These are phyloP conservation scores for Forbesichthys agassizii DNA, from an alignment of 2,113 vertebrate genomes.

Conservation along the genomic window DNA sequence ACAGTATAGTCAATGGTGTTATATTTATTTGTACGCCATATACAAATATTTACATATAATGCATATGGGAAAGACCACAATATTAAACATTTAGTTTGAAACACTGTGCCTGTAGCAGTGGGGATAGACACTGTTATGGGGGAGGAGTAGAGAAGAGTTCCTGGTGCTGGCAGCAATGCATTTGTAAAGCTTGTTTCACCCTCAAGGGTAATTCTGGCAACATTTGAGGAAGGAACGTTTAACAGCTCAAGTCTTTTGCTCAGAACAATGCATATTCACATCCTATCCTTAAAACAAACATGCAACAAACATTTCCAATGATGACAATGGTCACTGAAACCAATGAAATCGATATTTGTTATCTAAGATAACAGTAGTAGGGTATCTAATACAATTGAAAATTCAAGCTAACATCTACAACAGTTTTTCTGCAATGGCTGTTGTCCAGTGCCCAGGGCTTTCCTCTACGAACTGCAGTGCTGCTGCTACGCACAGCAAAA, in stretches of 20 bases:
- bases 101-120: too few species aligned
- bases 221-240: too few species aligned
- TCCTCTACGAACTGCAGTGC: conserved; percentile 26
- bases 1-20: not conserved
- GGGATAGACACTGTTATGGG: too few species aligned
- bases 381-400: conserved; percentile 11
- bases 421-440: conserved; percentile 34
- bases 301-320: not conserved
- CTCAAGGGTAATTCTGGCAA: too few species aligned
- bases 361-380: conserved; percentile 16
- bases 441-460: conserved; percentile 26
- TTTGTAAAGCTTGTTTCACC: too few species aligned
- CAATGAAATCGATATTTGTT: conserved; percentile 6
- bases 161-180: too few species aligned
- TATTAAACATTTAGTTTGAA: not conserved
- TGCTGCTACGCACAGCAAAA: conserved; percentile 59
- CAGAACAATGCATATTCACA: conserved; percentile 14
- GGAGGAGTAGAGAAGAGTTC: too few species aligned
- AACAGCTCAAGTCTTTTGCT: too few species aligned
- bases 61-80: not conserved
- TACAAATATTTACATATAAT: too few species aligned
- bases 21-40: not conserved
- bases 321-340: conserved; percentile 20
- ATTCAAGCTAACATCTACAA: conserved; percentile 4
- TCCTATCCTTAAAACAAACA: not conserved